phyloP scores from a whole-genome alignment of 2,113 vertebrate genomes.

The Seriola quinqueradiata region DNA sequence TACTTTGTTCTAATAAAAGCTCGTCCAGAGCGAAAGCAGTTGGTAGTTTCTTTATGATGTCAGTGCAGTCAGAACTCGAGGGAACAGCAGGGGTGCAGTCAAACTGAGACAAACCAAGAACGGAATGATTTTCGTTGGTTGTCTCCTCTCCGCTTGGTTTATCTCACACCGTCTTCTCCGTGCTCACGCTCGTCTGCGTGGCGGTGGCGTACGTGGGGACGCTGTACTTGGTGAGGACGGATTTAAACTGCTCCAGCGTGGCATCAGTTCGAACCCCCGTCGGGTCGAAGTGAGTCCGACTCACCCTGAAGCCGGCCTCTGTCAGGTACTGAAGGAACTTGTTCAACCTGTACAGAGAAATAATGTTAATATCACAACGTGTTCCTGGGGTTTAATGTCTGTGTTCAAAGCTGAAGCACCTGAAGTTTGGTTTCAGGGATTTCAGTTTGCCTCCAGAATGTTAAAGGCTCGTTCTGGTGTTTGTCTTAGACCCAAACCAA shows the following conservation, averaged over 20 bases:
- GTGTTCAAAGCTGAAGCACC: too few species aligned
- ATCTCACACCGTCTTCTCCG: conserved; percentile 59
- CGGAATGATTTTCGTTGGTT: too few species aligned
- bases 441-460: too few species aligned
- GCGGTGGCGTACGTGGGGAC: conserved; percentile 84
- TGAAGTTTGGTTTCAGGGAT: too few species aligned
- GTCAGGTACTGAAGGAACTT: conserved; percentile 94
- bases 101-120: background rate
- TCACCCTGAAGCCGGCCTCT: conserved; percentile 94
- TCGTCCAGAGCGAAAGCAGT: background rate
- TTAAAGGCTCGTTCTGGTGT: too few species aligned
- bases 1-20: background rate
- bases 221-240: conserved; percentile 93
- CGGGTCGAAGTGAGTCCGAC: conserved; percentile 97
- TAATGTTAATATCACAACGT: too few species aligned
- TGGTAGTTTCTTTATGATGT: background rate
- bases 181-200: conserved; percentile 46
- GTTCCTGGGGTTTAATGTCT: too few species aligned
- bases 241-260: conserved; percentile 90
- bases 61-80: conserved; percentile 34
- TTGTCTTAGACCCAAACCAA: too few species aligned
- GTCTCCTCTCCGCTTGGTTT: too few species aligned
- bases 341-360: conserved; percentile 88
- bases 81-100: background rate
- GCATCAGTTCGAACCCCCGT: conserved; percentile 95